phyloP scores from a whole-genome alignment of 2,797 vertebrate species.

The Sebastes elongatus region DNA sequence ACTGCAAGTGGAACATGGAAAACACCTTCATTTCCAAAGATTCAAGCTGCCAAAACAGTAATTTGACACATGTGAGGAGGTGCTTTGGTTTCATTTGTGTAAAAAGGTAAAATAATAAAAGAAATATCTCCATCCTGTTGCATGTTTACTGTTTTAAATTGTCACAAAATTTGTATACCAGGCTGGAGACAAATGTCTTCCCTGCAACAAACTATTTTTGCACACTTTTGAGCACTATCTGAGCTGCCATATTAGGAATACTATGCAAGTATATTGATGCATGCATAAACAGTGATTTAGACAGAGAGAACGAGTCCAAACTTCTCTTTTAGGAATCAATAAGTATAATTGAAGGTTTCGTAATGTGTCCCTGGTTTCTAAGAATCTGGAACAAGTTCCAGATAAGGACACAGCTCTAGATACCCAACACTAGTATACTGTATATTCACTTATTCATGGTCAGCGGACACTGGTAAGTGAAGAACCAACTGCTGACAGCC shows the following conservation, averaged over 20 bases:
- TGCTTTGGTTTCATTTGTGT: neutral
- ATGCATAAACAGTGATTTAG: neutral
- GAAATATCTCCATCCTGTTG: neutral
- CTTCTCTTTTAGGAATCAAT: neutral
- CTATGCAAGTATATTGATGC: neutral
- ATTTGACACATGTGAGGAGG: neutral
- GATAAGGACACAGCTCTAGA: neutral
- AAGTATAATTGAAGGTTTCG: neutral
- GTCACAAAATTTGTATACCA: no score
- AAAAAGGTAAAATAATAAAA: neutral
- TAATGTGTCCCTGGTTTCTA: neutral
- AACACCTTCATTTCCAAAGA: neutral
- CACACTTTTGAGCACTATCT: neutral
- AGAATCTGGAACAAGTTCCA: neutral
- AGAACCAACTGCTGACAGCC: constrained; percentile 16
- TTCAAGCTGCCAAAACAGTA: neutral
- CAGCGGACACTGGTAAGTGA: constrained; percentile 10
- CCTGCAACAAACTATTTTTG: neutral
- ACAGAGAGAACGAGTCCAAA: neutral
- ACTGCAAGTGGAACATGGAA: neutral
- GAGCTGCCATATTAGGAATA: neutral
- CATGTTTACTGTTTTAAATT: neutral
- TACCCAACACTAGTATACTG: neutral
- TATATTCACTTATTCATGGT: constrained; percentile 18
- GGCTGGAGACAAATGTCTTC: neutral